Evolutionary conservation across 2,888 invertebrate species (phyloP).

Genomic region (Orthosia gothica): DNA sequence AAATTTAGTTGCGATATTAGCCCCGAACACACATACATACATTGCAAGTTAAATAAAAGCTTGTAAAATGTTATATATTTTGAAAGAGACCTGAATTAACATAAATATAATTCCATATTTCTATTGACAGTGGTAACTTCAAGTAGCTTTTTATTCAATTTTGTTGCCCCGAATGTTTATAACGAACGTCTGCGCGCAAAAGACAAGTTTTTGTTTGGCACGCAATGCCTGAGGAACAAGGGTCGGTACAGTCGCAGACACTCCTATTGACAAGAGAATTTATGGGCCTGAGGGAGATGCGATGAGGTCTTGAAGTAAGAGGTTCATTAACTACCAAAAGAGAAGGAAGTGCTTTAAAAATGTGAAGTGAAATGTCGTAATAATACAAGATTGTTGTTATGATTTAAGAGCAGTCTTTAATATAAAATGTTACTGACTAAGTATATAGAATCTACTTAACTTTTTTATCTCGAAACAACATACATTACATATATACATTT

Average conservation of each 20-base stretch:
- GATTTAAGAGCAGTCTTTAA: too few species aligned
- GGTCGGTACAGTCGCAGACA: slow-evolving; percentile 47
- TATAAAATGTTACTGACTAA: too few species aligned
- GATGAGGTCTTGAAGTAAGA: not conserved
- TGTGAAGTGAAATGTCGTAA: slow-evolving; percentile 1
- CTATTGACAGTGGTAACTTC: not conserved
- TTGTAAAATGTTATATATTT: too few species aligned
- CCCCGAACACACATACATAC: too few species aligned
- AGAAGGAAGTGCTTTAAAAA: slow-evolving; percentile 3
- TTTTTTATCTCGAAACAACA: too few species aligned
- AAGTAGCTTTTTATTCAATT: slow-evolving; percentile 29
- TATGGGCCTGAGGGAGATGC: slow-evolving; percentile 25
- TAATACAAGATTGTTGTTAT: not conserved
- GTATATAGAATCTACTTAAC: too few species aligned
- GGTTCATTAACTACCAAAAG: not conserved
- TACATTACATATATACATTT: too few species aligned
- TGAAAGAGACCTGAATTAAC: too few species aligned
- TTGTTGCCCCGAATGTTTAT: slow-evolving; percentile 41
- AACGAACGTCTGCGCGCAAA: slow-evolving; percentile 42
- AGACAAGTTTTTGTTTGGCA: slow-evolving; percentile 57
- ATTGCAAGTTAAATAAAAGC: too few species aligned
- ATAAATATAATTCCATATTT: too few species aligned
- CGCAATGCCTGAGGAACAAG: slow-evolving; percentile 55
- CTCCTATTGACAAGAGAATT: slow-evolving; percentile 56
- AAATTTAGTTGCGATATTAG: too few species aligned